Conservation (phyloP, 2,113 vertebrate species). For the Craseonycteris thonglongyai region DNA sequence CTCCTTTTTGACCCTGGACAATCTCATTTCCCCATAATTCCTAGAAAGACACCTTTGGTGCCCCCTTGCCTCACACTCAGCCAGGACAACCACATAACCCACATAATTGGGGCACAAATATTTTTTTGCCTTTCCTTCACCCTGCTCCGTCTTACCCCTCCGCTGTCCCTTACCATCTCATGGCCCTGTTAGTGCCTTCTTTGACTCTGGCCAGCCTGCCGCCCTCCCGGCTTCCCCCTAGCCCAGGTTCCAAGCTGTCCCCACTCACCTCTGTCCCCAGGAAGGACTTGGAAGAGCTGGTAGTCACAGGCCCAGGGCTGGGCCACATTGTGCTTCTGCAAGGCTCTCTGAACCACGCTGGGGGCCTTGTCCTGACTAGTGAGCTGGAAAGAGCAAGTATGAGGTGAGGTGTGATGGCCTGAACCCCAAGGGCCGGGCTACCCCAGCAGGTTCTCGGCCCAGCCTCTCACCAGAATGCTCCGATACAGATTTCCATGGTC, state of each 20-base stretch:
- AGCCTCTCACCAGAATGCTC: constrained; percentile 86
- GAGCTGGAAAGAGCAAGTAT: constrained; percentile 72
- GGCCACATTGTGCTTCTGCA: constrained; percentile 86
- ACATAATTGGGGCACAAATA: background rate
- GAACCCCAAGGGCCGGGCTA: background rate
- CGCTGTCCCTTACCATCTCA: background rate
- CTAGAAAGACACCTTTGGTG: background rate
- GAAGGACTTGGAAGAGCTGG: constrained; percentile 84
- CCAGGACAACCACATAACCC: background rate
- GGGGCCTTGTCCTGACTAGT: constrained; percentile 89
- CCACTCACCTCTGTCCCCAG: constrained; percentile 81
- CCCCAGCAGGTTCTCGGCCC: background rate
- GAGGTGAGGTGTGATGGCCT: background rate
- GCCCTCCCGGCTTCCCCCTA: no score
- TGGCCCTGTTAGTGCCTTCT: background rate
- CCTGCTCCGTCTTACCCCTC: background rate
- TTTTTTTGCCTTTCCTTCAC: background rate
- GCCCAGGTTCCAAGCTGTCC: background rate
- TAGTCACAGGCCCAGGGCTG: constrained; percentile 77
- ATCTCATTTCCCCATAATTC: background rate
- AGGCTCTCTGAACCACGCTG: constrained; percentile 82
- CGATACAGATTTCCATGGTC: constrained; percentile 87
- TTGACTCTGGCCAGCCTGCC: background rate
- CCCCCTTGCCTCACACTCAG: background rate
- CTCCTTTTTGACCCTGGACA: background rate